Evolutionary conservation across 2,888 invertebrate species (phyloP).

Genomic region (Chironomus tentans): DNA sequence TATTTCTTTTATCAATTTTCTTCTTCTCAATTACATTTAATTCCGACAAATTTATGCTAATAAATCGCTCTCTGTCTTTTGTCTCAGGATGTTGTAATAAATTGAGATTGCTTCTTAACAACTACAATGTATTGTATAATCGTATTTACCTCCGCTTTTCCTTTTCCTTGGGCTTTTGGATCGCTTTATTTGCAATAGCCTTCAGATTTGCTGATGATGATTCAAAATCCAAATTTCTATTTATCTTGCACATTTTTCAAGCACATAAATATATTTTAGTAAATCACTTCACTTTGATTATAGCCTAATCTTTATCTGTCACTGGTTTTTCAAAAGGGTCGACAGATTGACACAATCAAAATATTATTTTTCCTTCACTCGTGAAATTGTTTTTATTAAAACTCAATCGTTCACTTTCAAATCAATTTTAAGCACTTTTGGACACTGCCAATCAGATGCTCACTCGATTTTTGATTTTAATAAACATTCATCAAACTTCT

Average conservation of each 20-base stretch:
- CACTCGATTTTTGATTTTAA: neutral
- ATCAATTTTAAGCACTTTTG: slow-evolving; percentile 9
- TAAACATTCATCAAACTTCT: neutral
- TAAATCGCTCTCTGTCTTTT: neutral
- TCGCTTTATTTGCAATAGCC: neutral
- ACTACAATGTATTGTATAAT: neutral
- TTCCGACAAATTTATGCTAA: neutral
- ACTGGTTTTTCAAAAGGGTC: neutral
- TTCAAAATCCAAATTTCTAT: neutral
- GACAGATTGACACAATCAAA: neutral
- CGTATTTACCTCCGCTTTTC: slow-evolving; percentile 11
- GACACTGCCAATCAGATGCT: slow-evolving; percentile 14
- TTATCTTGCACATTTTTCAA: slow-evolving; percentile 15
- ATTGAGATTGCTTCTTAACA: neutral
- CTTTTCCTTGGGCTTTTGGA: slow-evolving; percentile 14
- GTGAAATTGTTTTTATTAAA: too few relatives aligned
- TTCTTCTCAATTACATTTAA: neutral
- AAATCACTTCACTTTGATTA: neutral
- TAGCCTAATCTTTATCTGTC: neutral
- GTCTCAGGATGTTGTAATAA: neutral
- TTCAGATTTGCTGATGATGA: neutral
- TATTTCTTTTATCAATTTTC: neutral
- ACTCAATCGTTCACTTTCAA: neutral
- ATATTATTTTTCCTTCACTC: neutral
- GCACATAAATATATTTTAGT: neutral